phyloP scores from a whole-genome alignment of 30 jellyfish, hydroid and myxozoan genomes.

The Aurelia sp. region DNA sequence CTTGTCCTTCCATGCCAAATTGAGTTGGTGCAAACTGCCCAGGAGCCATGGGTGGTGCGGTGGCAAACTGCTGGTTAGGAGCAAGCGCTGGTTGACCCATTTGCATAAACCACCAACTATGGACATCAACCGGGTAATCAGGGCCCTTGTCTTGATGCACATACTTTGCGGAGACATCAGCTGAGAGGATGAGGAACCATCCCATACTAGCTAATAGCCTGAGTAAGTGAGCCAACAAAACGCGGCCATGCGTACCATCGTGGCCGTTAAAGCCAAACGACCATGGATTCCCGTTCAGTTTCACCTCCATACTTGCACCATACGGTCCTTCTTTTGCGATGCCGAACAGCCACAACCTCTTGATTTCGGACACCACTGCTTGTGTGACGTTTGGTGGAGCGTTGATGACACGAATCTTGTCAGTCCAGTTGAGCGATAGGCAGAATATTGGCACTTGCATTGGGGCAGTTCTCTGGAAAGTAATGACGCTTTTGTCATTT shows the following conservation, averaged over 20 bases:
- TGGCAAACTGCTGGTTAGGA: constrained; percentile 22
- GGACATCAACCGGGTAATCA: constrained; percentile 89
- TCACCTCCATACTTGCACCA: constrained; percentile 49
- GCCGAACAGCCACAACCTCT: constrained; percentile 71
- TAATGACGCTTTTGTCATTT: constrained; percentile 72
- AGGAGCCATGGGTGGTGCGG: constrained; percentile 31
- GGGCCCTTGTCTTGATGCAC: constrained; percentile 84
- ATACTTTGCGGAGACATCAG: constrained; percentile 83
- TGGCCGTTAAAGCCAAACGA: constrained; percentile 50
- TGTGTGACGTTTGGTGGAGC: constrained; percentile 64
- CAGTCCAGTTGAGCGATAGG: constrained; percentile 71
- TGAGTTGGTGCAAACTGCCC: constrained; percentile 20
- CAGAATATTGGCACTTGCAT: constrained; percentile 50
- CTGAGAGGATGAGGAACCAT: constrained; percentile 76
- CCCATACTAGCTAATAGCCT: constrained; percentile 63
- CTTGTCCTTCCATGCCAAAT: constrained; percentile 47
- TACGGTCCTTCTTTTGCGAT: constrained; percentile 52
- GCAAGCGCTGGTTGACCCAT: constrained; percentile 30
- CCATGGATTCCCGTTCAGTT: constrained; percentile 86
- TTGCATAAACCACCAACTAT: constrained; percentile 80
- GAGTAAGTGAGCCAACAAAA: constrained; percentile 38
- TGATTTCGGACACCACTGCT: constrained; percentile 55
- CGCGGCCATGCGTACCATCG: constrained; percentile 87
- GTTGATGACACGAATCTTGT: constrained; percentile 69
- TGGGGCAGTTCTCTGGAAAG: constrained; percentile 75